phyloP scores from a whole-genome alignment of 2,888 invertebrate genomes.

The Hydroisotoma schaefferi region DNA sequence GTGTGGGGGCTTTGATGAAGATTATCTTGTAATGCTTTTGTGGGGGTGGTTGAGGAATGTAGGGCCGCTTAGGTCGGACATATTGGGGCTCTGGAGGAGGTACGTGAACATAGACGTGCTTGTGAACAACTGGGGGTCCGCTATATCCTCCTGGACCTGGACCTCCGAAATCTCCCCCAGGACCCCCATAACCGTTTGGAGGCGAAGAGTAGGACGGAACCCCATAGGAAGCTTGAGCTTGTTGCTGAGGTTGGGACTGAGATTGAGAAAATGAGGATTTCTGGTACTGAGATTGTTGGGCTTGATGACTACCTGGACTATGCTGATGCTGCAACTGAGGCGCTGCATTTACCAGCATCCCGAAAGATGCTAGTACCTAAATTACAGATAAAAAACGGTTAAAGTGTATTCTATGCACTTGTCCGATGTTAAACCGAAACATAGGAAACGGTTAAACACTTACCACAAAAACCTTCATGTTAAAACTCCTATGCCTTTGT shows the following conservation, averaged over 20 bases:
- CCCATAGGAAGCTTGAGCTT: conserved; percentile 13
- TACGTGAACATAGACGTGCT: conserved; percentile 69
- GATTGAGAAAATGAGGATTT: conserved; percentile 5
- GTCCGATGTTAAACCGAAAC: neutral
- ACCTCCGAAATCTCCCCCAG: conserved; percentile 5
- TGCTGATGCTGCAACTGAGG: conserved; percentile 38
- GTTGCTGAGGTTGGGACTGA: conserved; percentile 1
- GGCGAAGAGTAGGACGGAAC: conserved; percentile 21
- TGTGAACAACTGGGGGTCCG: conserved; percentile 65
- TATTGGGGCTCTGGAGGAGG: conserved; percentile 80
- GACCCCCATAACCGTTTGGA: conserved; percentile 22
- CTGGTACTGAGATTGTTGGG: conserved; percentile 13
- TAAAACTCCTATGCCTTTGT: conserved; percentile 2
- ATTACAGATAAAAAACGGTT: conserved; percentile 14
- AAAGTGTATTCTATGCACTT: neutral
- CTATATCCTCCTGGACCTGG: conserved; percentile 56
- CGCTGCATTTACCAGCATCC: conserved; percentile 47
- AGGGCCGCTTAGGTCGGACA: conserved; percentile 63
- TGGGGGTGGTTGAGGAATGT: conserved; percentile 62
- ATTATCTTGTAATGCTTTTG: conserved; percentile 69
- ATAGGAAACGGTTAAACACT: conserved; percentile 14
- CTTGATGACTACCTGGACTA: conserved; percentile 12
- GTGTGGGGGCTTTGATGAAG: conserved; percentile 66
- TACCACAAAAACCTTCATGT: conserved; percentile 42
- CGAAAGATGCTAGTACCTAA: conserved; percentile 49